Conservation (phyloP, 23 tunicate genomes). For the Halocynthia roretzi region DNA sequence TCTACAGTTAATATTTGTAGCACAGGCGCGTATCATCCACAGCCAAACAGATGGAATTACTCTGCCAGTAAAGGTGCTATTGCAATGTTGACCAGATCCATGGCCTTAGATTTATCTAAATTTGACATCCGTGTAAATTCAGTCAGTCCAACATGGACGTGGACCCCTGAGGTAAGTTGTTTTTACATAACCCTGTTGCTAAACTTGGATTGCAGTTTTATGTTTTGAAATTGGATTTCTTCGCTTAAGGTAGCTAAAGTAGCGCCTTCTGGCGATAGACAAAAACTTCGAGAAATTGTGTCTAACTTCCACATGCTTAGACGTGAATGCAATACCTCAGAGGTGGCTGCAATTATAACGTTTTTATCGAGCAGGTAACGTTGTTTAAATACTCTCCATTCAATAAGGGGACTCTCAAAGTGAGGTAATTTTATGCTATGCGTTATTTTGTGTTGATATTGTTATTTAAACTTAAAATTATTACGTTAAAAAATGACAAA, state of each 20-base stretch:
- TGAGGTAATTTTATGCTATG: no score
- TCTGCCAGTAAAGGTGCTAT: conserved; percentile 84
- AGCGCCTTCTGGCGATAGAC: conserved; percentile 44
- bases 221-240: no score
- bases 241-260: conserved; percentile 62
- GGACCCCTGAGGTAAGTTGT: conserved; percentile 59
- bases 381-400: no score
- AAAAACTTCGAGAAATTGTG: conserved; percentile 21
- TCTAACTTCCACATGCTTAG: conserved; percentile 23
- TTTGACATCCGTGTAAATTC: conserved; percentile 59
- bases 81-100: conserved; percentile 40
- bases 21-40: conserved; percentile 35
- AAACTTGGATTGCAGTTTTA: no score
- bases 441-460: no score
- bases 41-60: conserved; percentile 78
- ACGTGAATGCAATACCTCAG: conserved; percentile 42
- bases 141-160: conserved; percentile 58
- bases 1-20: conserved; percentile 52
- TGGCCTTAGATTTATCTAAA: conserved; percentile 72
- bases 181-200: background rate
- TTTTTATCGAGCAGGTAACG: conserved; percentile 72
- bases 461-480: no score
- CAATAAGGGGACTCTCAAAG: no score
- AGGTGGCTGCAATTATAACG: conserved; percentile 55
- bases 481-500: no score